Evolutionary conservation across 2,797 vertebrate genomes (phyloP).

Genomic region (Phylloscopus collybita): DNA sequence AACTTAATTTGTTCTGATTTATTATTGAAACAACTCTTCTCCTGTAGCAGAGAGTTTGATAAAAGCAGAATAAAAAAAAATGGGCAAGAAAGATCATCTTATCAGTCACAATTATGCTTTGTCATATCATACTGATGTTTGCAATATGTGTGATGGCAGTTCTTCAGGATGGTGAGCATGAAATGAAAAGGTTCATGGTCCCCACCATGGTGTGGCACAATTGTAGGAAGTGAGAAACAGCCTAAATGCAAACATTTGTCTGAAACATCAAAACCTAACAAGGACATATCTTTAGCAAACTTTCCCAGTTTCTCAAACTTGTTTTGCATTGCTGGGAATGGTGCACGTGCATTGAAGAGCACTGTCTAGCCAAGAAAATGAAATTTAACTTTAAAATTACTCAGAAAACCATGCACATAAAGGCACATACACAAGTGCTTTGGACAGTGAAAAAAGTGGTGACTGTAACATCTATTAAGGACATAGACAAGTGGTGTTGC

Average conservation of each 20-base stretch:
- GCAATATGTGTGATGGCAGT: not conserved
- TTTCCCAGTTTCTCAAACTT: not conserved
- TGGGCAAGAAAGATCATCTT: not conserved
- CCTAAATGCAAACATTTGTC: not conserved
- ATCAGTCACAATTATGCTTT: not conserved
- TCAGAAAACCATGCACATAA: not conserved
- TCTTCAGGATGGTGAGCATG: not conserved
- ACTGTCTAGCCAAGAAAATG: not conserved
- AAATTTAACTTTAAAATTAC: not conserved
- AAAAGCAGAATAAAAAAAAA: constrained; percentile 6
- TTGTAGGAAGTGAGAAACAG: not conserved
- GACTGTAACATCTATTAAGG: not conserved
- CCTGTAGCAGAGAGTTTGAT: constrained; percentile 8
- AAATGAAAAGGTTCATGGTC: not conserved
- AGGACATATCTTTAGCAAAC: not conserved
- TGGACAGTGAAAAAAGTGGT: not conserved
- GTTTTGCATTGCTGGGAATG: not conserved
- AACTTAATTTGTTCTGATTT: constrained; percentile 49
- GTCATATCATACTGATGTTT: not conserved
- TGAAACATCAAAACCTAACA: not conserved
- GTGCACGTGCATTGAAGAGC: not conserved
- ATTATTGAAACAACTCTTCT: not conserved
- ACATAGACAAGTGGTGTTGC: not conserved
- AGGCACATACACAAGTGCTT: not conserved
- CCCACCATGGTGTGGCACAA: not conserved